Percentiles rank a stretch among this genome's conserved stretches.
phyloP scores from a whole-genome alignment of 2,113 vertebrate genomes.

The Callocephalon fimbriatum region DNA sequence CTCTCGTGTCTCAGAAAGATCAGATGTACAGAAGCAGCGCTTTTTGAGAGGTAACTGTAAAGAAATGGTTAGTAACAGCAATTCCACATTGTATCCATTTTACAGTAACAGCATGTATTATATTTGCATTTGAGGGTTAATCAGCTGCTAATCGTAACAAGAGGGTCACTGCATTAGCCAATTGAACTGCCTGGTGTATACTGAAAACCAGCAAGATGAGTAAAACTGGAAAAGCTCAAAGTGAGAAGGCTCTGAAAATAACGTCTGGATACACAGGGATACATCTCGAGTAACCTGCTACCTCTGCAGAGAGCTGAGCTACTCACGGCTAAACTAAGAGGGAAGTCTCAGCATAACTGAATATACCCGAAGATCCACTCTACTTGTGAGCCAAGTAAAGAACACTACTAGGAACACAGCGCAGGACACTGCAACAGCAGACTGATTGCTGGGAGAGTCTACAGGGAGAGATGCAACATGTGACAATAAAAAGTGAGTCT shows the following conservation, averaged over 20 bases:
- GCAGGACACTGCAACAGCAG: slow-evolving; percentile 71
- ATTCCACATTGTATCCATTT: slow-evolving; percentile 68
- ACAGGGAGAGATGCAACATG: slow-evolving; percentile 82
- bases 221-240: slow-evolving; percentile 72
- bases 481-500: slow-evolving; percentile 83
- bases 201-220: slow-evolving; percentile 62
- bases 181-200: slow-evolving; percentile 64
- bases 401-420: slow-evolving; percentile 76
- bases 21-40: slow-evolving; percentile 54
- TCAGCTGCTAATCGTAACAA: slow-evolving; percentile 65
- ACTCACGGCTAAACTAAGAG: slow-evolving; percentile 58
- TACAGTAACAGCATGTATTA: slow-evolving; percentile 54
- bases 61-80: slow-evolving; percentile 75
- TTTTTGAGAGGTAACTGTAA: slow-evolving; percentile 74
- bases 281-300: slow-evolving; percentile 44
- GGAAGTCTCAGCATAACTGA: slow-evolving; percentile 46
- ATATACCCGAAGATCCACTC: slow-evolving; percentile 54
- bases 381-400: slow-evolving; percentile 73
- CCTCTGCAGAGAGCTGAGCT: slow-evolving; percentile 72
- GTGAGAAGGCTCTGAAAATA: slow-evolving; percentile 73
- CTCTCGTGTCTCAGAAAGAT: slow-evolving; percentile 48
- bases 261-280: slow-evolving; percentile 26
- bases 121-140: slow-evolving; percentile 53
- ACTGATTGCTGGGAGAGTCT: slow-evolving; percentile 72
- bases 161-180: slow-evolving; percentile 58